Conservation (phyloP, 2,888 invertebrate species). For the Mythimna ferrago region DNA sequence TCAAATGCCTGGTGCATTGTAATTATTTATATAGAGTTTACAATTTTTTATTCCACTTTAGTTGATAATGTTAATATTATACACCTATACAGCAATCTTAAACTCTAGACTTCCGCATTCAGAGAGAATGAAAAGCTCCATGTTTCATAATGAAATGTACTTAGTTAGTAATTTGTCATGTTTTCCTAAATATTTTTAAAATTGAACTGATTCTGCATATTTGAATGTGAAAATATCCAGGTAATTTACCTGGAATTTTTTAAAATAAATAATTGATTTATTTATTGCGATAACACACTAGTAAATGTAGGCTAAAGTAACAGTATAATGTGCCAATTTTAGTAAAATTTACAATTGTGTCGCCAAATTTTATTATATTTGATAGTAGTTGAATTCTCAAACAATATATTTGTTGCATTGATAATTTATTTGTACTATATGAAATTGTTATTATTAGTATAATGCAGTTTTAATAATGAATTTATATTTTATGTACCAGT, state of each 20-base stretch:
- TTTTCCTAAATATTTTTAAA: conserved; percentile 65
- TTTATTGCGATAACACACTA: conserved; percentile 64
- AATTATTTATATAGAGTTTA: conserved; percentile 82
- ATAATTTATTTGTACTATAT: conserved; percentile 76
- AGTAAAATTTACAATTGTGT: conserved; percentile 74
- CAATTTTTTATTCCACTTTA: conserved; percentile 81
- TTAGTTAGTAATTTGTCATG: conserved; percentile 73
- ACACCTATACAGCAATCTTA: conserved; percentile 71
- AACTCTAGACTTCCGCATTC: conserved; percentile 64
- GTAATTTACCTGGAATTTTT: conserved; percentile 61
- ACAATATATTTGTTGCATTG: conserved; percentile 73
- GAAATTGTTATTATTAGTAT: conserved; percentile 73
- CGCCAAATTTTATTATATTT: conserved; percentile 74
- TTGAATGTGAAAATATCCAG: conserved; percentile 60
- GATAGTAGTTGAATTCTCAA: conserved; percentile 70
- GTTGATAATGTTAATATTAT: conserved; percentile 74
- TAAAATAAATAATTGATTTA: conserved; percentile 61
- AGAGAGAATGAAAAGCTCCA: conserved; percentile 74
- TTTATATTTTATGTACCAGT: conserved; percentile 83
- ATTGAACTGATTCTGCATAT: conserved; percentile 70
- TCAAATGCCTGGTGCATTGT: conserved; percentile 83
- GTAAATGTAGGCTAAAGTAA: conserved; percentile 74
- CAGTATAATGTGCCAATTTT: conserved; percentile 82
- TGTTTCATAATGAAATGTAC: conserved; percentile 82
- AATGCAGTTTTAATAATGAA: conserved; percentile 71